These are phyloP conservation scores for Hyperoplus immaculatus DNA, from an alignment of 2,797 vertebrate genomes.

Conservation along the genomic window DNA sequence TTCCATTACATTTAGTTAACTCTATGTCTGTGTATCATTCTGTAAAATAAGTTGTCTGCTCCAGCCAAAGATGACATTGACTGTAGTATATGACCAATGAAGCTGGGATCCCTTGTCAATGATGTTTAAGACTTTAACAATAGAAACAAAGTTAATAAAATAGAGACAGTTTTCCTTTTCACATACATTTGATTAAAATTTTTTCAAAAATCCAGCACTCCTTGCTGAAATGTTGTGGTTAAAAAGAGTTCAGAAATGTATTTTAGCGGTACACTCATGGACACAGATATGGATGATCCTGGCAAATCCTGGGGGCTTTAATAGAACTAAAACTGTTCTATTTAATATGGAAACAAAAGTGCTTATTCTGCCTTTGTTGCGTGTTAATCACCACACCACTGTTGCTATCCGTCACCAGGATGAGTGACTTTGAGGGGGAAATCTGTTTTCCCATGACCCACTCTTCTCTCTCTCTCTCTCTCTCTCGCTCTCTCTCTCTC, in stretches of 20 bases:
- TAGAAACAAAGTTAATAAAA: background rate
- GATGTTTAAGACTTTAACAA: background rate
- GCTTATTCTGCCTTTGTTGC: conserved; percentile 14
- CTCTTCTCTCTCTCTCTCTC: conserved; percentile 3
- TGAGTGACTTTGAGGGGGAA: conserved; percentile 44
- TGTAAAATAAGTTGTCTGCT: background rate
- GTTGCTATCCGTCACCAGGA: conserved; percentile 13
- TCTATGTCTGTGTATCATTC: background rate
- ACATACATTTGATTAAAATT: background rate
- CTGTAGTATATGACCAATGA: background rate
- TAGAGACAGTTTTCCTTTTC: background rate
- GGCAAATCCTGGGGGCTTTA: background rate
- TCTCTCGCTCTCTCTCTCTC: background rate
- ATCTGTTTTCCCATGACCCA: conserved; percentile 40
- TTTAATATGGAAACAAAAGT: background rate
- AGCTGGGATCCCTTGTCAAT: background rate
- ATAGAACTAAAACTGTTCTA: background rate
- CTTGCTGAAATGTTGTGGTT: background rate
- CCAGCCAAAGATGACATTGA: background rate
- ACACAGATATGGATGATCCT: background rate
- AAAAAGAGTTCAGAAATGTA: background rate
- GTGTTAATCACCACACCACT: background rate
- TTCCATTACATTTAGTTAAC: background rate
- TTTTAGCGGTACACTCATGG: background rate
- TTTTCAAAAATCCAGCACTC: background rate